Evolutionary conservation across 2,888 invertebrate genomes (phyloP).

Genomic region (Cheilosia scutellata): DNA sequence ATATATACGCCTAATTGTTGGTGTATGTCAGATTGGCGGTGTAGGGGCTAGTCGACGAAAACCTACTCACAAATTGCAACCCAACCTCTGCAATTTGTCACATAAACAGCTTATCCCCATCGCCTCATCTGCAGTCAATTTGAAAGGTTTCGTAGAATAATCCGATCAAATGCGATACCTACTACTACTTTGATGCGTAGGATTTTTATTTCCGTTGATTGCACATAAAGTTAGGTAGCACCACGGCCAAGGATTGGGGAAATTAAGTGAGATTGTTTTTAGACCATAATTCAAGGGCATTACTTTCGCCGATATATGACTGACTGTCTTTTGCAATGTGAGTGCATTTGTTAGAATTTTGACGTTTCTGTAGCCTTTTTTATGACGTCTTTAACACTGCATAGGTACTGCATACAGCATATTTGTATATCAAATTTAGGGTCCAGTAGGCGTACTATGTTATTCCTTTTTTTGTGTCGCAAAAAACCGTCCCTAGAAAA

Average conservation of each 20-base stretch:
- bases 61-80: constrained; percentile 13
- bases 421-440: too few species aligned
- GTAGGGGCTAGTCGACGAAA: not conserved
- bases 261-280: not conserved
- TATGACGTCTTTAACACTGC: too few species aligned
- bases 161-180: constrained; percentile 31
- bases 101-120: constrained; percentile 27
- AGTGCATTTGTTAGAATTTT: too few species aligned
- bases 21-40: constrained; percentile 5
- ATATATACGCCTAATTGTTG: constrained; percentile 36
- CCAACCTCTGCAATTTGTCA: constrained; percentile 48
- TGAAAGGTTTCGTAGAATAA: constrained; percentile 60
- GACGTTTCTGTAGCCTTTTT: too few species aligned
- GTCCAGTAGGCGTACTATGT: too few species aligned
- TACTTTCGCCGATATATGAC: not conserved
- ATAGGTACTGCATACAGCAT: too few species aligned
- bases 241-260: not conserved
- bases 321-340: not conserved
- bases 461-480: too few species aligned
- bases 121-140: constrained; percentile 22
- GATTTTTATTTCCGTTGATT: constrained; percentile 34
- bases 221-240: not conserved
- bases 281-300: not conserved
- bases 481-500: too few species aligned
- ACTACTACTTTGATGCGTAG: constrained; percentile 20